Evolutionary conservation across 1,140 invertebrate species (phyloP), one percentile per base, ranked within the genome.

Genomic region (Eurosta solidaginis): DNA sequence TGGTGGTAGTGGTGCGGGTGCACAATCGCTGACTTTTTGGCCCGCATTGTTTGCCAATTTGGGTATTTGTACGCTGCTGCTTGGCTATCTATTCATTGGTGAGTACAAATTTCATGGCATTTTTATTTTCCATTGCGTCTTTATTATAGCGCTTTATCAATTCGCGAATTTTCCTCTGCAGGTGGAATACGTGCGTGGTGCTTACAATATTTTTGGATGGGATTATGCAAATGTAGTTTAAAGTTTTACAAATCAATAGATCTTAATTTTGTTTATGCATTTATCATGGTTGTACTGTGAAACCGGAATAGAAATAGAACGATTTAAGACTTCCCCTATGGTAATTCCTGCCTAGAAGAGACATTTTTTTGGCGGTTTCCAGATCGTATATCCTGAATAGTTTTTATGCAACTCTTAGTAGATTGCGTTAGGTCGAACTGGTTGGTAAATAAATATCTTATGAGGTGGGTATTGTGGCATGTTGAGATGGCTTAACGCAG

Each of bases 1-100:
- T 17, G 27, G 47, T 36, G 29, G 74, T 33, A 12, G 45, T 20
- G 40, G 17, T 1, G 22, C n/a, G 6, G 20, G 12, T 25, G 44
- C 45, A 25, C 22, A 40, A 14, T 17, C 59, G 47, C 20, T 54
- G 75, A 40, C 75, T 42, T 77, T 77, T 77, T 77, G 75, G 75
- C 75, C 75, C 12, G 75, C 75, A 40, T 40, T 77, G 36, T 77
- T 77, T 40, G 75, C 75, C 42, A 77, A 77, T 54, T 52, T 77
- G 36, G 75, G 75, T 40, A 77, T 77, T 54, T 77, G 75, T 29
- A 49, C 75, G 49, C 50, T 77, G 27, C 49, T 77, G 36, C 42
- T 77, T 20, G 75, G 75, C 49, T 77, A 77, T 54, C 42, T 77
- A 29, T 54, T 77, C 49, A 54, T 77, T 42, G 75, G 75, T 77